Base-by-base conservation (phyloP, 2,888 invertebrate species). In the Cheiracanthium punctorium region DNA sequence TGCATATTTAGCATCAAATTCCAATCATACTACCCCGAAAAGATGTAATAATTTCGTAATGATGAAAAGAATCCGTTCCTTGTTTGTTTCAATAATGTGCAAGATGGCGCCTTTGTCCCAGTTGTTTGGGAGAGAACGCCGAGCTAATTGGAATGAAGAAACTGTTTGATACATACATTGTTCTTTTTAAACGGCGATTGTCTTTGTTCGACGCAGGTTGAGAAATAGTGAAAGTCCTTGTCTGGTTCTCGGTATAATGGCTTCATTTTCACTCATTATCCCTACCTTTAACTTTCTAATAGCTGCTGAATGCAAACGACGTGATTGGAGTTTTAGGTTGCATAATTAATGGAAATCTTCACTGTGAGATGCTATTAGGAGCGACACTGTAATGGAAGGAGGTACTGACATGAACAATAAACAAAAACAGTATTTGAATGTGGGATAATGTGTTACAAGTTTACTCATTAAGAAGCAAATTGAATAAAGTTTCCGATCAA, bases 201-300 rank as follows among this genome's bases (percentile, higher is more conserved):
- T 84, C 73, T 74, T 73, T 69, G 79, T 76, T 48, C 64, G 69
- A 30, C 64, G 48, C 74, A 74, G 10, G 79, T 84, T 84, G 73
- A 52, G 84, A 79, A 84, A 84, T 65, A 79, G 65, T 24, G 30
- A 24, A 24, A 64, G 79, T 79, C 84, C 84, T 84, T 84, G 84
- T 82, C 71, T 71, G 58, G 24, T 24, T 65, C 17, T 30, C 33
- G 37, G 33, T 41, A 82, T 73, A 84, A 84, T 79, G 43, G 72
- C 65, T 84, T 67, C 77, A 82, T 82, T 82, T 77, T 72, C 82
- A 82, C 82, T 84, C 84, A 84, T 84, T 84, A 79, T 65, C 24
- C 5, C 43, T 24, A 14, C 73, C 32, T 32, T n/a, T 20, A 70
- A 24, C 32, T 33, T 43, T 30, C 52, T 84, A 79, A 84, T 72